Percentiles rank a stretch among this genome's conserved stretches.
phyloP scores from a whole-genome alignment of 2,888 invertebrate species.

The Drosophila ezoana region DNA sequence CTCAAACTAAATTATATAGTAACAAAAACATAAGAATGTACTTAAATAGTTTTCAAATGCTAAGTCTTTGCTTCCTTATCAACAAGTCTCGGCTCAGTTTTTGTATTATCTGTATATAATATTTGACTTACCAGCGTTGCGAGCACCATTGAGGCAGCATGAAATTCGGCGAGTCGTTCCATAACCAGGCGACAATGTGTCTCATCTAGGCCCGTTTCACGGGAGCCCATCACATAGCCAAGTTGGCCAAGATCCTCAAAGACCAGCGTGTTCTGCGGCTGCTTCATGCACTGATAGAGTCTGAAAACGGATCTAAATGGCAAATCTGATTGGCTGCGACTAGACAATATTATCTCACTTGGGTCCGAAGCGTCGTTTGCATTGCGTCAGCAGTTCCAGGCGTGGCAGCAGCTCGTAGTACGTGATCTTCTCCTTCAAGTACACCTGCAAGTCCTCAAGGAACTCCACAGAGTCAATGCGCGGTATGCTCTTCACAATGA shows the following conservation, averaged over 20 bases:
- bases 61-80: background rate
- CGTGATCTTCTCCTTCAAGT: constrained; percentile 84
- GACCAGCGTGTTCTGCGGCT: constrained; percentile 74
- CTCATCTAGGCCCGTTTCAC: constrained; percentile 86
- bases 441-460: constrained; percentile 84
- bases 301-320: constrained; percentile 46
- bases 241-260: constrained; percentile 84
- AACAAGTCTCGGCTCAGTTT: no score
- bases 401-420: constrained; percentile 83
- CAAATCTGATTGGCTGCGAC: background rate
- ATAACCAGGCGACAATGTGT: constrained; percentile 85
- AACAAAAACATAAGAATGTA: no score
- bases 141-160: constrained; percentile 86
- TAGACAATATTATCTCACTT: constrained; percentile 55
- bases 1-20: no score
- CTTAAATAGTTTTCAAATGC: background rate
- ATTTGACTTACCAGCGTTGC: constrained; percentile 85
- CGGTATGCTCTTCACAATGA: constrained; percentile 71
- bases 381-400: constrained; percentile 83
- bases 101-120: no score
- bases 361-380: constrained; percentile 72
- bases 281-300: constrained; percentile 69
- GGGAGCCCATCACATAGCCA: constrained; percentile 86
- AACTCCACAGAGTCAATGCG: constrained; percentile 57
- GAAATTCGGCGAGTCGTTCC: constrained; percentile 86